Conservation (phyloP, 2,888 invertebrate species). For the Macropis europaea region DNA sequence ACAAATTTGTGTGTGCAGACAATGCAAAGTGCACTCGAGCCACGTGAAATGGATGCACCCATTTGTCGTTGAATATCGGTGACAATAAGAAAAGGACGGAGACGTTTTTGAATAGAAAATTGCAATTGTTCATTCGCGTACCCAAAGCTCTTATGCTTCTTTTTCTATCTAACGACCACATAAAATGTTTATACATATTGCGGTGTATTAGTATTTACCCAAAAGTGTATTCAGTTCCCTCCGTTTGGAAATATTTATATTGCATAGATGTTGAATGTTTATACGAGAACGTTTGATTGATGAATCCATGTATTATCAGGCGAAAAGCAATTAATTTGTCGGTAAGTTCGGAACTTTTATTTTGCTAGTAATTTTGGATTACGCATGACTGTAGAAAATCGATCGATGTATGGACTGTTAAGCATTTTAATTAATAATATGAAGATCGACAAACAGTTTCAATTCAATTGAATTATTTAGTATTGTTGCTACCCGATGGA, state of each 20-base stretch:
- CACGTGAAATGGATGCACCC: conserved; percentile 8
- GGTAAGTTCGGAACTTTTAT: neutral
- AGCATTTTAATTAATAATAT: neutral
- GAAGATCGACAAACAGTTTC: neutral
- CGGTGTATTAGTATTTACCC: too few relatives aligned
- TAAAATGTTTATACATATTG: too few relatives aligned
- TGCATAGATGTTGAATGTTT: too few relatives aligned
- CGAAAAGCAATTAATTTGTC: neutral
- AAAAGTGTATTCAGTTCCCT: too few relatives aligned
- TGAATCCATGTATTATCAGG: neutral
- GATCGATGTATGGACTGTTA: neutral
- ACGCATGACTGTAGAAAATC: neutral
- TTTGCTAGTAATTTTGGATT: neutral
- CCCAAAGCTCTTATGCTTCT: too few relatives aligned
- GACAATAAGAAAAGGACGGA: neutral
- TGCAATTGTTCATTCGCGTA: neutral
- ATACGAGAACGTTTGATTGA: too few relatives aligned
- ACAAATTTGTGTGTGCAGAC: neutral
- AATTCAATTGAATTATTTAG: conserved; percentile 1
- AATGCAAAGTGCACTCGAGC: conserved; percentile 40
- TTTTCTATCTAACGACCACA: too few relatives aligned
- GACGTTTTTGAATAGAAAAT: neutral
- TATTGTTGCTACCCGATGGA: too few relatives aligned
- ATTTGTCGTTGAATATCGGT: neutral
- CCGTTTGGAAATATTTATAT: neutral